phyloP scores from a whole-genome alignment of 2,888 invertebrate species.

The Candidula unifasciata region DNA sequence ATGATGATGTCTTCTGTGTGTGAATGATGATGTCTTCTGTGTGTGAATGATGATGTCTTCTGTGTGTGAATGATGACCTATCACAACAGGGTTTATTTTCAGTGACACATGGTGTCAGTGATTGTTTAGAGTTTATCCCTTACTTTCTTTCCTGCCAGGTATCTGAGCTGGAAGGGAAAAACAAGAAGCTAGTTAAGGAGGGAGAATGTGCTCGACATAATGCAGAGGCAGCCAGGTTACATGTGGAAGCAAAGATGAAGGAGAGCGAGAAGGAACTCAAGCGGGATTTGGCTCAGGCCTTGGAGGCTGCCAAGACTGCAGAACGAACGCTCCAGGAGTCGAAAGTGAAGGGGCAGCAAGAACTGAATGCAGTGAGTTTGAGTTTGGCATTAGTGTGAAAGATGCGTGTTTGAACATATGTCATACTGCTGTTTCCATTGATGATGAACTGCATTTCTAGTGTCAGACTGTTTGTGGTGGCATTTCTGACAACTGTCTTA shows the following conservation, averaged over 20 bases:
- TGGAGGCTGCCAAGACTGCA: slow-evolving; percentile 45
- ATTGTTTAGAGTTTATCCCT: too few species aligned
- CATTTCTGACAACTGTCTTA: too few species aligned
- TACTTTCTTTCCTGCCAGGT: slow-evolving; percentile 37
- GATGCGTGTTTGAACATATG: too few species aligned
- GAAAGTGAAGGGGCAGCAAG: slow-evolving; percentile 51
- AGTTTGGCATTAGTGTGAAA: not conserved
- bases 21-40: too few species aligned
- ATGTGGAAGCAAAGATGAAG: slow-evolving; percentile 47
- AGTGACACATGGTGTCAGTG: too few species aligned
- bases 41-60: too few species aligned
- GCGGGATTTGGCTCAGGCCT: slow-evolving; percentile 47
- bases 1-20: too few species aligned
- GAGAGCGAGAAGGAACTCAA: slow-evolving; percentile 56
- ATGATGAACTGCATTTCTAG: too few species aligned
- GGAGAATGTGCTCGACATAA: slow-evolving; percentile 52
- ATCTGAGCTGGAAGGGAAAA: slow-evolving; percentile 51
- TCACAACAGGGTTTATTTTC: too few species aligned
- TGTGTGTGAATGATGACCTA: too few species aligned
- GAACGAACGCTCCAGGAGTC: slow-evolving; percentile 50
- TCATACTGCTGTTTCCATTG: too few species aligned
- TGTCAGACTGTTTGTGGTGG: too few species aligned
- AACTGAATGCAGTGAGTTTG: slow-evolving; percentile 50
- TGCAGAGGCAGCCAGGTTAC: slow-evolving; percentile 51
- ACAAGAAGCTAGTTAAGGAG: slow-evolving; percentile 54